A percentile compares a stretch with the other conserved stretches of the same genome.
phyloP scores from a whole-genome alignment of 2,113 vertebrate genomes.

The Aphelocoma coerulescens region DNA sequence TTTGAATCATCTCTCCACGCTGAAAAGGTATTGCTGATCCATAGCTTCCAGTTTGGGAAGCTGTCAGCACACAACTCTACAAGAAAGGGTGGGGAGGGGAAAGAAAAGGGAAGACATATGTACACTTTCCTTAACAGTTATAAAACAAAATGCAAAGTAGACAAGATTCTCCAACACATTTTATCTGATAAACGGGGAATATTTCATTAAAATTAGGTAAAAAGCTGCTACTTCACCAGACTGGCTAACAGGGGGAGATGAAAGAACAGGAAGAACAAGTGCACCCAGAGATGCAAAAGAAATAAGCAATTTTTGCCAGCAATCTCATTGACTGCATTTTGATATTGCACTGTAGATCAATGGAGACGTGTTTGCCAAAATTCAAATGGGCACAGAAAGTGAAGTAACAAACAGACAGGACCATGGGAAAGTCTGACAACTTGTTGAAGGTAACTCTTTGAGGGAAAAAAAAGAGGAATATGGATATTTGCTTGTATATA shows the following conservation, averaged over 20 bases:
- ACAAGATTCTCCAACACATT: background rate
- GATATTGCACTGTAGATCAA: background rate
- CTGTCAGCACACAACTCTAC: accelerated
- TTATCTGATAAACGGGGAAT: background rate
- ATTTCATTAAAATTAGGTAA: background rate
- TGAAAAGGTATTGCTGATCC: background rate
- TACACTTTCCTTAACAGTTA: background rate
- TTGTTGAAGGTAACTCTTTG: background rate
- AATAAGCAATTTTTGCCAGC: background rate
- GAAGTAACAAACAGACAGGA: background rate
- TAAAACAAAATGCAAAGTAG: background rate
- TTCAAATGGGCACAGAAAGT: background rate
- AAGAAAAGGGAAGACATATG: background rate
- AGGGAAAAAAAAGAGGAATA: background rate
- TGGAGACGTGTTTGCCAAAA: background rate
- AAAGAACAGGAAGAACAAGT: background rate
- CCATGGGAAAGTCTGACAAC: background rate
- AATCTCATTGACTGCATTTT: background rate
- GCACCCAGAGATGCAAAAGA: background rate
- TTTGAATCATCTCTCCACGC: background rate
- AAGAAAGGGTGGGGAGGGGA: background rate
- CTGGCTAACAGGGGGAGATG: background rate
- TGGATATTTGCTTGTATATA: background rate
- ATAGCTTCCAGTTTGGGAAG: background rate
- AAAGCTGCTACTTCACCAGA: background rate